A percentile compares a stretch with the other conserved stretches of the same genome.
Evolutionary conservation across 1,140 invertebrate genomes (phyloP).

Genomic region (Halotydeus destructor): DNA sequence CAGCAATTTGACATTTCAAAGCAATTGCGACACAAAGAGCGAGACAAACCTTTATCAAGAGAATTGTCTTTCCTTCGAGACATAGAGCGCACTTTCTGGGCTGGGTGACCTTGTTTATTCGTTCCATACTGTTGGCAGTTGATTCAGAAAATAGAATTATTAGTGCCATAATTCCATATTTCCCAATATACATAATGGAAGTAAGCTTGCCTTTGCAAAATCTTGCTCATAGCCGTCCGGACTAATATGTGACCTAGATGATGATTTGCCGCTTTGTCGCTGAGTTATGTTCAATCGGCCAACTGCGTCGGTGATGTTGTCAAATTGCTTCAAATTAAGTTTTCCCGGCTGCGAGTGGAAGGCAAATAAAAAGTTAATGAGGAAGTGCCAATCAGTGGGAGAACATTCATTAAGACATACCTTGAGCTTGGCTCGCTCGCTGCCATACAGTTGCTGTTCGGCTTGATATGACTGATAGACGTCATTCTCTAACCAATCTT

Average conservation of each 20-base stretch:
- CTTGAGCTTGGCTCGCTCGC: neutral
- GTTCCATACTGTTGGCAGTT: too few species aligned
- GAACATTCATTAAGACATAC: neutral
- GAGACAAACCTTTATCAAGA: slow-evolving; percentile 6
- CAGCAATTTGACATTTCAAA: too few species aligned
- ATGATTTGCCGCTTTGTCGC: too few species aligned
- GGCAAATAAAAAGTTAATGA: slow-evolving; percentile 11
- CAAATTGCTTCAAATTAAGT: slow-evolving; percentile 68
- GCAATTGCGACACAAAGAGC: neutral
- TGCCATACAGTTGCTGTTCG: neutral
- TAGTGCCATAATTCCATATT: too few species aligned
- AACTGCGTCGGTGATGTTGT: slow-evolving; percentile 64
- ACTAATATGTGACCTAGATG: too few species aligned
- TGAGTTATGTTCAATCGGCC: slow-evolving; percentile 41
- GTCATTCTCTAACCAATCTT: slow-evolving; percentile 18
- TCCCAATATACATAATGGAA: too few species aligned
- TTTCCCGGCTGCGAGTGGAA: slow-evolving; percentile 34
- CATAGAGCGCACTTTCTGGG: slow-evolving; percentile 3
- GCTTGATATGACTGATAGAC: slow-evolving; percentile 9
- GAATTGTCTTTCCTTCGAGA: slow-evolving; percentile 2
- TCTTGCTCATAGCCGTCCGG: too few species aligned
- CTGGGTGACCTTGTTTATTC: too few species aligned
- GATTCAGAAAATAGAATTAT: too few species aligned
- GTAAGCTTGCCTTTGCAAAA: too few species aligned
- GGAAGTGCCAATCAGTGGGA: neutral